Conservation (phyloP, 2,888 invertebrate genomes). For the Boloria selene region DNA sequence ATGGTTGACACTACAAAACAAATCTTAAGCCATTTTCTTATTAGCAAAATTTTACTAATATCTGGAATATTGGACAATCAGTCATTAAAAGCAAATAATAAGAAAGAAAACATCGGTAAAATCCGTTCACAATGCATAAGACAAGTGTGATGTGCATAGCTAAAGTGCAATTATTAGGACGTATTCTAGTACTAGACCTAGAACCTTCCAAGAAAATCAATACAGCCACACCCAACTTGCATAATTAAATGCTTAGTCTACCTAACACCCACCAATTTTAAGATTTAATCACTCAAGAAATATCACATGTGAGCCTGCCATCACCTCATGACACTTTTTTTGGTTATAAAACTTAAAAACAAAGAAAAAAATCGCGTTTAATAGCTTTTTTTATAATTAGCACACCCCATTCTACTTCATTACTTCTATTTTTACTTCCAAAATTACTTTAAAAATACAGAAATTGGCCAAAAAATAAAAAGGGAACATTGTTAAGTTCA, state of each 20-base stretch:
- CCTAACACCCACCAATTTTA: slow-evolving; percentile 46
- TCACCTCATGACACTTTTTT: slow-evolving; percentile 74
- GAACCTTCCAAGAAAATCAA: slow-evolving; percentile 82
- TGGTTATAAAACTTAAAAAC: slow-evolving; percentile 79
- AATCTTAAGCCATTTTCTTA: slow-evolving; percentile 4
- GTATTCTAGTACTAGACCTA: slow-evolving; percentile 75
- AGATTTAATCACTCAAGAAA: slow-evolving; percentile 60
- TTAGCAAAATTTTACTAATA: background rate
- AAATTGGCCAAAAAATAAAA: slow-evolving; percentile 59
- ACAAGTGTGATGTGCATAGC: slow-evolving; percentile 57
- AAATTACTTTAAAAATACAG: slow-evolving; percentile 42
- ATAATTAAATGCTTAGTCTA: slow-evolving; percentile 67
- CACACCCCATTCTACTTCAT: slow-evolving; percentile 28
- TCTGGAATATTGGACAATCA: background rate
- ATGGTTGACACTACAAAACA: background rate
- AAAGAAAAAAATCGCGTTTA: slow-evolving; percentile 74
- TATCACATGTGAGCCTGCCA: slow-evolving; percentile 74
- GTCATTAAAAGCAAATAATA: background rate
- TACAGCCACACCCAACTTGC: slow-evolving; percentile 82
- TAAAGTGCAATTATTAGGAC: slow-evolving; percentile 73
- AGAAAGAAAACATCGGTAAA: slow-evolving; percentile 46
- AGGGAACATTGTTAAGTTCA: slow-evolving; percentile 69
- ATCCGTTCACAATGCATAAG: slow-evolving; percentile 60
- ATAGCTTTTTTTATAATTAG: slow-evolving; percentile 50
- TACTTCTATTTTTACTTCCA: slow-evolving; percentile 11